Conservation (phyloP, 2,888 invertebrate species). For the Chrysomela aeneicollis region DNA sequence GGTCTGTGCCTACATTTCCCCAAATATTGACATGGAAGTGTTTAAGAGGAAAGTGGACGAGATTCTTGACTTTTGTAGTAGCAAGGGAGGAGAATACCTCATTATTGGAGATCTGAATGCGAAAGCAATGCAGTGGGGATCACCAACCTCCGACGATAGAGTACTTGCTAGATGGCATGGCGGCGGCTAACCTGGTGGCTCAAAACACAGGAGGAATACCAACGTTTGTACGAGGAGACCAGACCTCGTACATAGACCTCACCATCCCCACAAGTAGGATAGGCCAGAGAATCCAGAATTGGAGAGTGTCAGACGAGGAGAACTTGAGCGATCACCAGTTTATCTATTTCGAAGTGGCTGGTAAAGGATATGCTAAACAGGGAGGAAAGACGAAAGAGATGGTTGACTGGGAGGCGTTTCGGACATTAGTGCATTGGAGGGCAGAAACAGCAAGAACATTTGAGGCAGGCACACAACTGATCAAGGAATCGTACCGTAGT, state of each 20-base stretch:
- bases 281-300: not conserved
- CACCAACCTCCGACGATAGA: not conserved
- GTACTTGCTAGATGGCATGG: conserved; percentile 2
- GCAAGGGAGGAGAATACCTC: not conserved
- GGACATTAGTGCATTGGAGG: not conserved
- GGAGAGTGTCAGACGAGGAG: not conserved
- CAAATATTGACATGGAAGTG: conserved; percentile 13
- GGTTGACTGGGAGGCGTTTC: not conserved
- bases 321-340: not conserved
- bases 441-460: not conserved
- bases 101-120: not conserved
- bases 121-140: not conserved
- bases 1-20: conserved; percentile 10
- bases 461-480: not conserved
- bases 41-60: conserved; percentile 6
- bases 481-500: not conserved
- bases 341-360: not conserved
- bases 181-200: conserved; percentile 3
- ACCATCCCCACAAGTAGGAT: not conserved
- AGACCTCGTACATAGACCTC: not conserved
- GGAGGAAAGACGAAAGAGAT: not conserved
- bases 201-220: conserved; percentile 12
- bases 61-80: not conserved
- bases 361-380: not conserved
- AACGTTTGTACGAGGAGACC: not conserved